Evolutionary conservation across 2,113 vertebrate species (phyloP), one percentile per base, ranked within the genome.

Genomic region (Sitta europaea): DNA sequence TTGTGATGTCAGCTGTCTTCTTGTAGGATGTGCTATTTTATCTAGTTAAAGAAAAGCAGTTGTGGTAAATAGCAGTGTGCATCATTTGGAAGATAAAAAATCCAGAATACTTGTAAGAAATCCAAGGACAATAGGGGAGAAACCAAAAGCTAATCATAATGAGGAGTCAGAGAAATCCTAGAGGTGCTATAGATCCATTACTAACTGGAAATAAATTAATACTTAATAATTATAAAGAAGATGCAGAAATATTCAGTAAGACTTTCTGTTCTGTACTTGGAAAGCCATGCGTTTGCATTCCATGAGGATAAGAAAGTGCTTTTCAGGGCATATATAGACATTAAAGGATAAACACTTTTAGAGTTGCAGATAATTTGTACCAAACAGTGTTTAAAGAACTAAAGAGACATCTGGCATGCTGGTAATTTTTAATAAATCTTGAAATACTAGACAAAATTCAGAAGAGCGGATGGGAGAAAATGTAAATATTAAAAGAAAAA

Each of bases 231-330:
- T 28, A 21, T 42, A 67, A 36, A 61, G 36, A 78, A 63, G 29
- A 72, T 67, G 4, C 15, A 95, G 73, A 89, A 88, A 67, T 67
- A 72, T 27, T 89, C 18, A 47, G 23, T 55, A 45, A 42, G 35
- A 72, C 21, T 71, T 86, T 88, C 59, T 88, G 45, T 61, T 92
- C 31, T 72, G n/a, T 85, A 35, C 33, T 96, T 91, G 74, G 70
- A 85, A 82, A 76, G 23, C 14, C 15, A 12, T 25, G 36, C 57
- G 50, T 85, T 96, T 95, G 86, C 87, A 76, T 94, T 95, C 89
- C 73, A 94, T 8, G 16, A 91, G 45, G 91, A 91, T 90, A 86
- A 96, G 84, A 58, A 92, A 94, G 31, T 85, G 70, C 66, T 96
- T 95, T 84, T 71, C 61, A 53, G 42, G 74, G 28, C 54, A 38